Evolutionary conservation across 23 tunicate species (phyloP), one percentile per base, ranked within the genome.

Genomic region (Aplidium turbinatum): DNA sequence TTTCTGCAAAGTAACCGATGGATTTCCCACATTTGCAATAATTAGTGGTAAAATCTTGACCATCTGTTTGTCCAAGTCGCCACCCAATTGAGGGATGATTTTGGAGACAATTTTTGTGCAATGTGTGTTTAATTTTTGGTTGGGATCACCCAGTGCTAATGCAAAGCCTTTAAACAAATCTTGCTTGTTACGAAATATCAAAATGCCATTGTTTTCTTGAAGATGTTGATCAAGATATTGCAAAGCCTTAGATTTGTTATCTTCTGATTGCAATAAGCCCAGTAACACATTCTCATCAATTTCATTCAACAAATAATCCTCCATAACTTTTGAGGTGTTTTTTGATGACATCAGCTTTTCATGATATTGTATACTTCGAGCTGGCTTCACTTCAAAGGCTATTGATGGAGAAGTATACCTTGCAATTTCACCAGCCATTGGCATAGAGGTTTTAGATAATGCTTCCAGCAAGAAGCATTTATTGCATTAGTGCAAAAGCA

Each of bases 71-170:
- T 91, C 97, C 68, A 85, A 33, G 34, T 84, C 83, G 2, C 75
- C 34, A 4, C 86, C 86, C 13, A 91, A 79, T 29, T 84, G 91
- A 4, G 97, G 91, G 9, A 91, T 57, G 13, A 91, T 60, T 69
- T 91, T 91, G 1, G 86, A 83, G 3, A 91, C 63, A 0, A 91
- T 75, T 29, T 75, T 79, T 31, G 97, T 91, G 75, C 97, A 84
- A 4, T 73, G 58, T 21, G 39, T 48, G 21, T 80, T 58, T 34
- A 76, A 42, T n/a, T 81, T 69, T 13, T 58, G 33, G 34, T 57
- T 66, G 31, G 31, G 20, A 57, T 81, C 96, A 24, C 53, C 4
- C 67, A 88, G 78, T 6, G 87, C 82, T 13, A 58, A 38, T 2
- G 73, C 54, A 68, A 88, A 81, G 1, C 87, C 83, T 57, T 81